Evolutionary conservation across 2,797 vertebrate genomes (phyloP), one percentile per base, ranked within the genome.

Genomic region (Tadarida brasiliensis): DNA sequence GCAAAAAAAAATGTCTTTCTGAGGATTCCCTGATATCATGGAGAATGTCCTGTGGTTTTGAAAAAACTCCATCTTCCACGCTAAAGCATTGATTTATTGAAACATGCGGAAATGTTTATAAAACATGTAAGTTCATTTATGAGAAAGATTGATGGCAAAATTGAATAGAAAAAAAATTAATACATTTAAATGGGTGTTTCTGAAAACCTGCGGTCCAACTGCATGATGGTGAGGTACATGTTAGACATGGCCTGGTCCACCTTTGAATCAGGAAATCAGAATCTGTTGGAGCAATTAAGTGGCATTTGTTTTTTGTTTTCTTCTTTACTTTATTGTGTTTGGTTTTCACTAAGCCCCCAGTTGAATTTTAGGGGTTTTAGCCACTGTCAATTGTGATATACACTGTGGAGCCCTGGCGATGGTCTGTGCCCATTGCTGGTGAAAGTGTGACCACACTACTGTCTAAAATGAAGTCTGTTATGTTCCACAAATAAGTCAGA

Each of bases 341-440:
- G 28, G 7, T 47, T 91, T 70, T 82, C 49, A 10, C 20, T 56
- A 44, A 94, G 12, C n/a, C 3, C 22, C 11, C 30, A 7, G n/a
- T 11, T 30, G 47, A 59, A 33, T 76, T 80, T 26, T 19, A 10
- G 28, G 33, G 7, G 61, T 47, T 90, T 85, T n/a, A 24, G 16
- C 35, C 67, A 24, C 20, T 33, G 54, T 51, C 26, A 28, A 17
- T 16, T 67, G 39, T 30, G 35, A 86, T 35, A 65, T 1, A 24
- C 2, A 16, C 3, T 7, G 5, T 1, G 2, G 49, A 24, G 56
- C 4, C 26, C 74, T 28, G 49, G 26, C 1, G 5, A 28, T 26
- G 65, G 56, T 49, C 19, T 68, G 9, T 5, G 28, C 2, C 33
- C 5, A 57, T 4, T 24, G 35, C 80, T 11, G 15, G 57, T 7